Percentiles rank a stretch among this genome's conserved stretches.
These are phyloP conservation scores for Cinara cedri DNA, from an alignment of 2,888 invertebrate species.

Conservation along the genomic window DNA sequence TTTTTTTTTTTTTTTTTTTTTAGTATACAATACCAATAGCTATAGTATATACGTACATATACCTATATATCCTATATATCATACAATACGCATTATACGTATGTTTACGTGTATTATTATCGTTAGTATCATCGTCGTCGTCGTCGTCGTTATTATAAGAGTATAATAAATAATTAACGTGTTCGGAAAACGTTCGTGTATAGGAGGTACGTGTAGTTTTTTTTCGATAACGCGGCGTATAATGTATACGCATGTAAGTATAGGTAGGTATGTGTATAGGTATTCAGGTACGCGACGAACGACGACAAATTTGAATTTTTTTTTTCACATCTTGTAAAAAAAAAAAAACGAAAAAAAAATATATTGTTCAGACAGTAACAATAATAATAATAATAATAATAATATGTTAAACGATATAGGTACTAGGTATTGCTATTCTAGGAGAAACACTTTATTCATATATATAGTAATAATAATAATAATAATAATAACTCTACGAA, in stretches of 20 bases:
- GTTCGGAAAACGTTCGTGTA: too few relatives aligned
- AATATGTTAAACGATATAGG: too few relatives aligned
- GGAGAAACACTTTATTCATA: slow-evolving; percentile 10
- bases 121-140: too few relatives aligned
- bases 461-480: slow-evolving; percentile 26
- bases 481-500: slow-evolving; percentile 19
- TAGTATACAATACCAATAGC: too few relatives aligned
- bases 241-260: too few relatives aligned
- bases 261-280: too few relatives aligned
- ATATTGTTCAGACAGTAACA: neutral
- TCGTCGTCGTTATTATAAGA: too few relatives aligned
- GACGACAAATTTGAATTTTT: neutral
- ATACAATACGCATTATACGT: neutral
- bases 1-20: too few relatives aligned
- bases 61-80: neutral
- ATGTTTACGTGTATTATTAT: neutral
- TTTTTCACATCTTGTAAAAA: neutral
- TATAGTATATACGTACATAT: too few relatives aligned
- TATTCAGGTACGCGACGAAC: neutral
- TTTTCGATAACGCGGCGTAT: neutral
- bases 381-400: too few relatives aligned
- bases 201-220: too few relatives aligned
- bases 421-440: slow-evolving; percentile 29
- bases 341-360: neutral
- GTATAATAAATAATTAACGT: too few relatives aligned